phyloP scores from a whole-genome alignment of 1,140 invertebrate species.

The Aphelenchoides besseyi region DNA sequence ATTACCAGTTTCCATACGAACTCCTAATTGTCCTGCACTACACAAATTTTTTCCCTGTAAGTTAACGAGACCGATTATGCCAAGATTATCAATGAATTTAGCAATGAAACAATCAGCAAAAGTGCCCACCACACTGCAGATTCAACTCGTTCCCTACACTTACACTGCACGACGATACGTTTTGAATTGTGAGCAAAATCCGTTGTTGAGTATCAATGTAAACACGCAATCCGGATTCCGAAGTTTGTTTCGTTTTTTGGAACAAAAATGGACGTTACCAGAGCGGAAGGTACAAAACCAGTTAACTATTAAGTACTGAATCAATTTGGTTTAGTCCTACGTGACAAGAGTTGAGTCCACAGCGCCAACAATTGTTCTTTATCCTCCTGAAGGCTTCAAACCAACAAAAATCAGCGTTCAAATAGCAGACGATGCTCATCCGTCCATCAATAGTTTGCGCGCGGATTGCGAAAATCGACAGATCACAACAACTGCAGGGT shows the following conservation, averaged over 20 bases:
- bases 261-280: slow-evolving; percentile 17
- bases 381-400: slow-evolving; percentile 20
- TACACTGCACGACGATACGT: neutral
- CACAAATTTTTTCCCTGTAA: slow-evolving; percentile 25
- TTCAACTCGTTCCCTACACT: slow-evolving; percentile 4
- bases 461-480: neutral
- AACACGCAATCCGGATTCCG: neutral
- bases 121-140: neutral
- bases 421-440: slow-evolving; percentile 7
- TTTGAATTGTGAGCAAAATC: slow-evolving; percentile 7
- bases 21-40: slow-evolving; percentile 8
- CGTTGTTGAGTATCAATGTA: neutral
- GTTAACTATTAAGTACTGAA: too few relatives aligned
- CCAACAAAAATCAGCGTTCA: neutral
- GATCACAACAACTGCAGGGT: neutral
- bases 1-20: slow-evolving; percentile 10
- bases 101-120: slow-evolving; percentile 14
- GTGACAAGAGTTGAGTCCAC: neutral
- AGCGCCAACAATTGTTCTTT: neutral
- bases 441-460: slow-evolving; percentile 12
- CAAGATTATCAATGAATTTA: slow-evolving; percentile 2
- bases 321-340: slow-evolving; percentile 7
- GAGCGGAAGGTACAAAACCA: slow-evolving; percentile 10
- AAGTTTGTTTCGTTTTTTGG: slow-evolving; percentile 8
- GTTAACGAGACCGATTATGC: neutral